Evolutionary conservation across 2,113 vertebrate species (phyloP).

Genomic region (Melospiza georgiana): DNA sequence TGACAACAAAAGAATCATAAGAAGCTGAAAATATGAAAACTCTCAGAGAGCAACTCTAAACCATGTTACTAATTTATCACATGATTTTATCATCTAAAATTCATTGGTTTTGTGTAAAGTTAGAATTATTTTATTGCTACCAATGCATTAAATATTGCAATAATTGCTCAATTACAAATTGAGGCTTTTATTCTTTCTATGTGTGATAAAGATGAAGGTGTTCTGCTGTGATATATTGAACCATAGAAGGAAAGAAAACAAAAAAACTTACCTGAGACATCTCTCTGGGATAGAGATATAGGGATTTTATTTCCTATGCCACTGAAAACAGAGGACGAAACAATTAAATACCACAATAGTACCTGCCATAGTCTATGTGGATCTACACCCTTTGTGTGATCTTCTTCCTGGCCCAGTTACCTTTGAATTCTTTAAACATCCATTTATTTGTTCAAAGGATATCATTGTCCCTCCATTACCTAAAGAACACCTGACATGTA

Average conservation of each 20-base stretch:
- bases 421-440: not conserved
- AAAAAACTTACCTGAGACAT: not conserved
- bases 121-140: not conserved
- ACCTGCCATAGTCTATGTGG: not conserved
- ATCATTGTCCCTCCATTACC: not conserved
- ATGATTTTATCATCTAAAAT: not conserved
- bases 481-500: not conserved
- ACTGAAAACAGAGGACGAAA: not conserved
- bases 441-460: not conserved
- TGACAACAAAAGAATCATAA: not conserved
- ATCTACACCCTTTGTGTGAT: not conserved
- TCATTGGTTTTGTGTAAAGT: not conserved
- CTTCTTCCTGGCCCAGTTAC: not conserved
- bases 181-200: not conserved
- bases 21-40: not conserved
- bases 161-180: not conserved
- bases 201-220: not conserved
- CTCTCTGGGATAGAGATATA: not conserved
- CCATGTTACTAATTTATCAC: not conserved
- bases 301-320: not conserved
- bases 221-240: not conserved
- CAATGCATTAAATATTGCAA: not conserved
- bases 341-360: not conserved
- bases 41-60: not conserved
- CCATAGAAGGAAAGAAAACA: not conserved